A percentile compares a stretch with the other conserved stretches of the same genome.
Evolutionary conservation across 2,888 invertebrate species (phyloP).

Genomic region (Xestoiulus laeticollis): DNA sequence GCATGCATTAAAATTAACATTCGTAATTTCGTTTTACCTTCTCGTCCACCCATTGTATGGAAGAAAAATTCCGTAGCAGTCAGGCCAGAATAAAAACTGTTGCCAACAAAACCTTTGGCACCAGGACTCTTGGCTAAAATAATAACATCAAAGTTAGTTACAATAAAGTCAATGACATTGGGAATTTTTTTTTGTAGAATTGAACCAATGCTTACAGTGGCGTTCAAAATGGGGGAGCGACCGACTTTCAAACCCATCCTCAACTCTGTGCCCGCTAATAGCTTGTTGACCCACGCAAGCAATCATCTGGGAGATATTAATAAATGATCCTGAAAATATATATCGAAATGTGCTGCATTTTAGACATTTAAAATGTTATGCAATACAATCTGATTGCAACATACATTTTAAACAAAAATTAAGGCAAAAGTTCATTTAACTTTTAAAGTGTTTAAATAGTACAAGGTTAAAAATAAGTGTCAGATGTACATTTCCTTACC

Average conservation of each 20-base stretch:
- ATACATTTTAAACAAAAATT: no score
- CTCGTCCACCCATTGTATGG: conserved; percentile 97
- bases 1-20: neutral
- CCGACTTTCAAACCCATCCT: conserved; percentile 94
- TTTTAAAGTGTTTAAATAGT: no score
- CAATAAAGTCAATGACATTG: neutral
- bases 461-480: no score
- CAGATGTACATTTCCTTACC: conserved; percentile 70
- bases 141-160: conserved; percentile 20
- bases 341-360: neutral
- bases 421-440: no score
- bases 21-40: conserved; percentile 67
- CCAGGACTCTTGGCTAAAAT: conserved; percentile 81
- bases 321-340: conserved; percentile 79
- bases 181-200: neutral
- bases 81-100: conserved; percentile 96
- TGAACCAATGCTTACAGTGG: conserved; percentile 71
- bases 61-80: conserved; percentile 99
- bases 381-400: neutral
- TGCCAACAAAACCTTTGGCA: conserved; percentile 96
- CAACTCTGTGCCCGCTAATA: conserved; percentile 94
- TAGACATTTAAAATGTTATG: neutral
- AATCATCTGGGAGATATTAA: conserved; percentile 99
- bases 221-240: conserved; percentile 94
- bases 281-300: conserved; percentile 99